Evolutionary conservation across 2,888 invertebrate species (phyloP).

Genomic region (Thymelicus acteon): DNA sequence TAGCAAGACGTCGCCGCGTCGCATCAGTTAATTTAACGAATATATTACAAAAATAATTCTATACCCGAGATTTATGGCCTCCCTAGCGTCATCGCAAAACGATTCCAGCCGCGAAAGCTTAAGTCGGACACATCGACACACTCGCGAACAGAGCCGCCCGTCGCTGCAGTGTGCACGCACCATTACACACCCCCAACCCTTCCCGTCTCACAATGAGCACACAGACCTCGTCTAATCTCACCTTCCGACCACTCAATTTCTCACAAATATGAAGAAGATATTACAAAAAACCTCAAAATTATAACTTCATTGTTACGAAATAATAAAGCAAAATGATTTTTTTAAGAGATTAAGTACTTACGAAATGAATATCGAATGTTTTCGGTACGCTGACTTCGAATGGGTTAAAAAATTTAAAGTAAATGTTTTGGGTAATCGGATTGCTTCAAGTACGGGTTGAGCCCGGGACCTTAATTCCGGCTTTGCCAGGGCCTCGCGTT

Average conservation of each 20-base stretch:
- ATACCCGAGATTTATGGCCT: background rate
- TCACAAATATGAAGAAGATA: constrained; percentile 40
- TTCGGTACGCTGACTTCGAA: constrained; percentile 61
- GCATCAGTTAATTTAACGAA: no score
- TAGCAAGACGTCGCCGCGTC: no score
- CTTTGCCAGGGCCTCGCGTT: constrained; percentile 10
- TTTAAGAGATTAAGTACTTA: constrained; percentile 45
- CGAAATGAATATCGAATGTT: constrained; percentile 52
- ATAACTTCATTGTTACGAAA: constrained; percentile 28
- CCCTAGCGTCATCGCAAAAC: constrained; percentile 19
- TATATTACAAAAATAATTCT: background rate
- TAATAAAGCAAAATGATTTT: constrained; percentile 44
- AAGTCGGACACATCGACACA: constrained; percentile 40
- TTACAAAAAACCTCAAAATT: constrained; percentile 34
- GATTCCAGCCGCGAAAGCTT: constrained; percentile 33
- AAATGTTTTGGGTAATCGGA: constrained; percentile 66
- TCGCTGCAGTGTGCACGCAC: constrained; percentile 61
- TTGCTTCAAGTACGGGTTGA: constrained; percentile 43
- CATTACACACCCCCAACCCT: constrained; percentile 56
- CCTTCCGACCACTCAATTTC: constrained; percentile 38
- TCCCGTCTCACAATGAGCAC: constrained; percentile 27
- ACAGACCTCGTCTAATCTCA: constrained; percentile 33
- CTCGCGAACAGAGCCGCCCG: constrained; percentile 55
- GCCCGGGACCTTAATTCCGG: constrained; percentile 17
- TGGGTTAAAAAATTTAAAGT: constrained; percentile 56